A percentile compares a stretch with the other conserved stretches of the same genome.
phyloP scores from a whole-genome alignment of 2,888 invertebrate genomes.

The Megalurothrips usitatus region DNA sequence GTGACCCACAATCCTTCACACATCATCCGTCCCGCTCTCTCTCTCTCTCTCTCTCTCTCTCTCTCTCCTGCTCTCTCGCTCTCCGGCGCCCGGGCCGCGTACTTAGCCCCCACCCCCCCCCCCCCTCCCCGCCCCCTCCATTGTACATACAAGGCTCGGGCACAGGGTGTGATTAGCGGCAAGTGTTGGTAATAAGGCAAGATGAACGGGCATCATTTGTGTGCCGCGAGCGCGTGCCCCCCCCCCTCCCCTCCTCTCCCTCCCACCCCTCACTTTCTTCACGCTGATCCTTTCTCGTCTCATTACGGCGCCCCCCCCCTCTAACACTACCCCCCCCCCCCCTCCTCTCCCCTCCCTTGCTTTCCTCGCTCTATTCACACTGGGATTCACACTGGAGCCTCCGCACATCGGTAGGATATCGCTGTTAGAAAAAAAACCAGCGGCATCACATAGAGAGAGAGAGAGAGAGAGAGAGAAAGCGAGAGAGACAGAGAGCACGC shows the following conservation, averaged over 20 bases:
- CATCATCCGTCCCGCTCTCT: background rate
- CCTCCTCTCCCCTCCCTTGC: background rate
- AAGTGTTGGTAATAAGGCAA: conserved; percentile 26
- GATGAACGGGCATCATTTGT: conserved; percentile 13
- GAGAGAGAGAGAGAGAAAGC: background rate
- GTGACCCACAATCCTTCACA: too few relatives aligned
- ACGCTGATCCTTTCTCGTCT: background rate
- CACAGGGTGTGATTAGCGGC: background rate
- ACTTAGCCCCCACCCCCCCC: background rate
- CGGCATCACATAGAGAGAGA: background rate
- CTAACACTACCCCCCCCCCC: background rate
- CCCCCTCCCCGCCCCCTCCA: background rate
- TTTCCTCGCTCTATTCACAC: background rate
- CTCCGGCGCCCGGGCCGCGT: background rate
- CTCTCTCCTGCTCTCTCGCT: background rate
- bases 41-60: background rate
- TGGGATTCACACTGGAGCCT: background rate
- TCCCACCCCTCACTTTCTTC: background rate
- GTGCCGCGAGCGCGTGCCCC: background rate
- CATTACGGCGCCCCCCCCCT: background rate
- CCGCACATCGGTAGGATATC: too few relatives aligned
- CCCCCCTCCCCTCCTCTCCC: background rate
- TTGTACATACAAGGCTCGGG: background rate
- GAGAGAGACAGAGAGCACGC: too few relatives aligned
- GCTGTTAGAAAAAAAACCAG: background rate